Percentiles rank a stretch among this genome's conserved stretches.
Conservation (phyloP, 2,113 vertebrate genomes). For the Nesogale talazaci region DNA sequence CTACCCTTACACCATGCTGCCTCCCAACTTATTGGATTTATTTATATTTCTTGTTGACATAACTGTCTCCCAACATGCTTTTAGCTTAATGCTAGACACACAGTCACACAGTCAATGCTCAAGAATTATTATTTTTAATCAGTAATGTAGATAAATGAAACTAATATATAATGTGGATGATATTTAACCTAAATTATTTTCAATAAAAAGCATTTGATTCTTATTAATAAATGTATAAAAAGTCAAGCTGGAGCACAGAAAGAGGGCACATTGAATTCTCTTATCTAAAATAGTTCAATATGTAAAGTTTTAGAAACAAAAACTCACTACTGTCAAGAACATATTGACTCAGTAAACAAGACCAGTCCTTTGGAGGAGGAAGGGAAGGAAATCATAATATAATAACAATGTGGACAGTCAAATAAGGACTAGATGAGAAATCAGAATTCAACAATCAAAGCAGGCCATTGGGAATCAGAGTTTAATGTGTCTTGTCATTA, state of each 20-base stretch:
- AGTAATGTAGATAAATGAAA: neutral
- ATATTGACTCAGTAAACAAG: neutral
- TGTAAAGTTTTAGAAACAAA: neutral
- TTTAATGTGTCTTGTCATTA: neutral
- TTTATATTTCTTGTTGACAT: neutral
- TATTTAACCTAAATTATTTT: constrained; percentile 28
- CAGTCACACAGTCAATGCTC: neutral
- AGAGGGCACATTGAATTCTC: neutral
- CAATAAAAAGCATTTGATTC: neutral
- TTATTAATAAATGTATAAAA: constrained; percentile 24
- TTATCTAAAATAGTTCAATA: neutral
- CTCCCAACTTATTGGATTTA: neutral
- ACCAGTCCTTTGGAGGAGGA: neutral
- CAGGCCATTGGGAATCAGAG: neutral
- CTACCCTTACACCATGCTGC: neutral
- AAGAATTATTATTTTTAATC: neutral
- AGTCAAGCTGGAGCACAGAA: neutral
- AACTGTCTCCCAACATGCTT: neutral
- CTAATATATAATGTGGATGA: neutral
- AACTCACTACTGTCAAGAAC: too few relatives aligned
- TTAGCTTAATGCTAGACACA: neutral
- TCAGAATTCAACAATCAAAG: neutral
- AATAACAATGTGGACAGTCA: neutral
- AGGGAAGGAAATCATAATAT: neutral
- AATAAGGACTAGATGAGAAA: neutral